Evolutionary conservation across 2,113 vertebrate species (phyloP).

Genomic region (Melanostigma gelatinosum): DNA sequence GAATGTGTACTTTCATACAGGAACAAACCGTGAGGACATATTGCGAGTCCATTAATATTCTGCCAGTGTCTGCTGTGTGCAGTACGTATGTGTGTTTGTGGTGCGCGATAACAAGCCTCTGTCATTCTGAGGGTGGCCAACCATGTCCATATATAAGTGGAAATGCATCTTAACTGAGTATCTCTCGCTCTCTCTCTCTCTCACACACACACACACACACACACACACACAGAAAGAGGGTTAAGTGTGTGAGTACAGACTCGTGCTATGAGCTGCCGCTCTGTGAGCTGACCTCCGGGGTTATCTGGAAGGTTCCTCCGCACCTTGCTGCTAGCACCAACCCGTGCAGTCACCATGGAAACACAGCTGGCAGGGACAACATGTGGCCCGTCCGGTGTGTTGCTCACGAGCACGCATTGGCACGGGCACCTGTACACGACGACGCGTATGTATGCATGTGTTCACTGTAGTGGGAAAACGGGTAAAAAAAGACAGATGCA

Average conservation of each 20-base stretch:
- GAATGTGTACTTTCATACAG: conserved; percentile 41
- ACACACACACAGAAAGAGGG: conserved; percentile 28
- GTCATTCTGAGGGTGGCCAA: conserved; percentile 61
- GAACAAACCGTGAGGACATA: conserved; percentile 20
- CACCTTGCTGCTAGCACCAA: conserved; percentile 72
- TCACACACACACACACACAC: conserved; percentile 25
- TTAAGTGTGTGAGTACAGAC: conserved; percentile 57
- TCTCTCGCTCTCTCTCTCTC: conserved; percentile 1
- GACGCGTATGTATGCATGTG: neutral
- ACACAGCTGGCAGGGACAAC: conserved; percentile 72
- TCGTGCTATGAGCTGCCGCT: conserved; percentile 53
- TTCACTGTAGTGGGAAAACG: conserved; percentile 7
- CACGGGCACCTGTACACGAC: conserved; percentile 16
- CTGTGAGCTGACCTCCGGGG: conserved; percentile 76
- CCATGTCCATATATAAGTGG: conserved; percentile 66
- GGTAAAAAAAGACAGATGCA: neutral
- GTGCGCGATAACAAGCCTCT: conserved; percentile 54
- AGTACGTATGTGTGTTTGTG: conserved; percentile 17
- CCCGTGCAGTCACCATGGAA: conserved; percentile 75
- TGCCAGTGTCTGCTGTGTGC: conserved; percentile 24
- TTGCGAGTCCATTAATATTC: conserved; percentile 58
- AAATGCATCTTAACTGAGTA: conserved; percentile 56
- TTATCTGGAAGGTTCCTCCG: conserved; percentile 78
- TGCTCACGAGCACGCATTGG: conserved; percentile 22
- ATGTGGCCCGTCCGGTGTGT: conserved; percentile 50